Evolutionary conservation across 2,797 vertebrate genomes (phyloP).

Genomic region (Pseudochirops cupreus): DNA sequence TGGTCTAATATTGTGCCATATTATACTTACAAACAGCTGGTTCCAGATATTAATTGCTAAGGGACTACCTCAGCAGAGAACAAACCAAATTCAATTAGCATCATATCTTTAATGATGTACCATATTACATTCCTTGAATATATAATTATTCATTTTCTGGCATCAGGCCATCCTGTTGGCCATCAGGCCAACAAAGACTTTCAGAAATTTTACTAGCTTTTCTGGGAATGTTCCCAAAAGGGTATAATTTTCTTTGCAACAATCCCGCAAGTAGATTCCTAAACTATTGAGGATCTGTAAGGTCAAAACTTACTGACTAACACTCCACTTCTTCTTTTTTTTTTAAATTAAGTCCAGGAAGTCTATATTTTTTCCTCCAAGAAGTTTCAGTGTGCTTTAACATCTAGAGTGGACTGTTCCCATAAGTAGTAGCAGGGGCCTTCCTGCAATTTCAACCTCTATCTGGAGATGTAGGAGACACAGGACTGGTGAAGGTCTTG

Average conservation of each 20-base stretch:
- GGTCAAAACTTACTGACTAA: conserved; percentile 1
- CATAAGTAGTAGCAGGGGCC: neutral
- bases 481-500: neutral
- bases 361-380: neutral
- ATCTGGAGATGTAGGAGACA: conserved; percentile 24
- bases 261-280: conserved; percentile 10
- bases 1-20: neutral
- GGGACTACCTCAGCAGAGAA: conserved; percentile 39
- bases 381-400: neutral
- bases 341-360: neutral
- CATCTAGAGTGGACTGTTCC: neutral
- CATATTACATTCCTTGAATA: conserved; percentile 62
- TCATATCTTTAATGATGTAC: conserved; percentile 67
- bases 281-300: neutral
- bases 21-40: neutral
- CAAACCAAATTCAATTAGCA: conserved; percentile 54
- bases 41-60: neutral
- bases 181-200: conserved; percentile 77
- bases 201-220: conserved; percentile 75
- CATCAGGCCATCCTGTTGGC: conserved; percentile 64
- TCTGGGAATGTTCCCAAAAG: conserved; percentile 69
- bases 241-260: conserved; percentile 63
- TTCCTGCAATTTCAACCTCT: neutral
- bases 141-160: conserved; percentile 76
- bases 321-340: neutral